Conservation (phyloP, 2,797 vertebrate species). For the Bradypodion pumilum region DNA sequence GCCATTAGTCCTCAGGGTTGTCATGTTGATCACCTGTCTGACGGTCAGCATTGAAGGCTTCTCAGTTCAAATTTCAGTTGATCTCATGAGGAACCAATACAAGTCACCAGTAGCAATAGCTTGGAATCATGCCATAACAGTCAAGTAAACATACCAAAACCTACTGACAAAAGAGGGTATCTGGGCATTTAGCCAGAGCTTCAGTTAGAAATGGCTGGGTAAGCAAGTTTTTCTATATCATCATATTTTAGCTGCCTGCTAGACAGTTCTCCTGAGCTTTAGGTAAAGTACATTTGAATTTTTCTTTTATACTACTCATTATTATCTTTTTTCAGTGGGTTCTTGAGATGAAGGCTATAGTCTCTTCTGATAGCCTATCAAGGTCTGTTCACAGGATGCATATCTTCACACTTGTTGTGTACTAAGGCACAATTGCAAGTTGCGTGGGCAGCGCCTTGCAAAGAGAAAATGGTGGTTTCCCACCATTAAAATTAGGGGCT, state of each 20-base stretch:
- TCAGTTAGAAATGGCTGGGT: not conserved
- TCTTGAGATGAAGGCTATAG: conserved; percentile 35
- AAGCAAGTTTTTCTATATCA: conserved; percentile 5
- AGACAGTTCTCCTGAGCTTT: not conserved
- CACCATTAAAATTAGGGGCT: no score
- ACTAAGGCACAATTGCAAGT: no score
- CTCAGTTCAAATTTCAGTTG: not conserved
- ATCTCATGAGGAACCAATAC: not conserved
- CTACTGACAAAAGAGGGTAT: not conserved
- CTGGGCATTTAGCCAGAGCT: not conserved
- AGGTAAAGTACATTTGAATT: conserved; percentile 21
- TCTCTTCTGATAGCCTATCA: not conserved
- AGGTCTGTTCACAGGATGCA: no score
- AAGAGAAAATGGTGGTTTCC: no score
- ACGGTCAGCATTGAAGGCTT: no score
- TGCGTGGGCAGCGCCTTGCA: no score
- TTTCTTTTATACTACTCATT: conserved; percentile 30
- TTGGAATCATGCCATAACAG: not conserved
- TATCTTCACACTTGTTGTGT: no score
- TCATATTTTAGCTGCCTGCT: conserved; percentile 2
- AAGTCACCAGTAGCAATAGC: not conserved
- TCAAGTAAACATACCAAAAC: not conserved
- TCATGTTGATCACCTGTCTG: no score
- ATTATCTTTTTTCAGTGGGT: not conserved
- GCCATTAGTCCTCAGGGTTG: no score